Evolutionary conservation across 2,888 invertebrate genomes (phyloP).

Genomic region (Campoletis raptor): DNA sequence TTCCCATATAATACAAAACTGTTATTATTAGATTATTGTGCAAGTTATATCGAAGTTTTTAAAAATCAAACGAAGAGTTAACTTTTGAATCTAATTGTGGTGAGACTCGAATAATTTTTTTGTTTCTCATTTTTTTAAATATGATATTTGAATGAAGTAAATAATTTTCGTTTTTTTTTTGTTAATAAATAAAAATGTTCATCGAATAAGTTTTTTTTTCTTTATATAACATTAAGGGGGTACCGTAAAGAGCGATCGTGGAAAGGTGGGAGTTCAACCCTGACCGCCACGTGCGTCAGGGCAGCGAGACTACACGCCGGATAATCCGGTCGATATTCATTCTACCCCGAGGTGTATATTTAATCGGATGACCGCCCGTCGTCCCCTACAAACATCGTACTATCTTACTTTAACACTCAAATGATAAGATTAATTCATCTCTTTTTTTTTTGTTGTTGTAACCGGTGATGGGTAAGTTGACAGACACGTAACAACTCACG

Average conservation of each 20-base stretch:
- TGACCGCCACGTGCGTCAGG: constrained; percentile 61
- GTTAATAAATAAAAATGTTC: neutral
- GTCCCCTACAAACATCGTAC: neutral
- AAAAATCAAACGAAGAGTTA: too few relatives aligned
- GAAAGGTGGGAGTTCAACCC: constrained; percentile 34
- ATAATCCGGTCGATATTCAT: constrained; percentile 56
- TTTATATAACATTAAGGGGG: neutral
- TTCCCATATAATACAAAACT: too few relatives aligned
- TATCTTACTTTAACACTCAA: constrained; percentile 3
- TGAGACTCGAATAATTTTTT: too few relatives aligned
- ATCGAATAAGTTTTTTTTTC: neutral
- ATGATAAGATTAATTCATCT: neutral
- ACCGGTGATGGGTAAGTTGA: neutral
- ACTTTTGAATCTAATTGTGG: too few relatives aligned
- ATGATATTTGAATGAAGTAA: neutral
- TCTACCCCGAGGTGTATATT: constrained; percentile 23
- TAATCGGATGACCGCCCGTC: constrained; percentile 26
- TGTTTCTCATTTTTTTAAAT: neutral
- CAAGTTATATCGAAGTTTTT: too few relatives aligned
- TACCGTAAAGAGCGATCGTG: constrained; percentile 2
- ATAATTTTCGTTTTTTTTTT: neutral
- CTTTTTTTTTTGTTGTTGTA: neutral
- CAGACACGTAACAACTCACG: neutral
- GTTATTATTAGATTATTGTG: too few relatives aligned
- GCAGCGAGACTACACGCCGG: constrained; percentile 20